Conservation (phyloP, 2,113 vertebrate species). For the Propithecus coquereli region DNA sequence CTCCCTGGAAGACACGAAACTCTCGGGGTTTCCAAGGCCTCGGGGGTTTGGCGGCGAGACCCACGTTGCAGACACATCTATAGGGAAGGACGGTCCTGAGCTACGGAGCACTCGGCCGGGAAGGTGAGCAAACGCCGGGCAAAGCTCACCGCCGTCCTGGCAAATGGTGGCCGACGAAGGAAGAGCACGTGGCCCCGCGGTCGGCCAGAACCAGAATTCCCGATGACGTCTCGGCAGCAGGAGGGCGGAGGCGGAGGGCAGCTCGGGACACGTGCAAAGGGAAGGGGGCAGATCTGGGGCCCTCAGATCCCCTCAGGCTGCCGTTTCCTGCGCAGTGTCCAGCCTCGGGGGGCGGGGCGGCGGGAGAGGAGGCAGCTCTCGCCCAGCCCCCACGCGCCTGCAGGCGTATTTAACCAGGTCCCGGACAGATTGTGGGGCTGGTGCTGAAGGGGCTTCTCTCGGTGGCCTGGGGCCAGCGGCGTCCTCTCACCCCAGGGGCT, state of each 20-base stretch:
- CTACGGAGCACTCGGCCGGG: too few relatives aligned
- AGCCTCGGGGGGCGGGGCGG: not conserved
- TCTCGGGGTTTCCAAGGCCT: accelerated
- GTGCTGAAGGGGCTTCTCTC: not conserved
- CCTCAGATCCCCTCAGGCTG: not conserved
- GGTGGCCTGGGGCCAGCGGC: not conserved
- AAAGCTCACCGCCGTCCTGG: accelerated
- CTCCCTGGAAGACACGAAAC: accelerated
- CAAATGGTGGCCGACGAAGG: accelerated
- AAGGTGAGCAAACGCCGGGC: accelerated
- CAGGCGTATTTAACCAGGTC: not conserved
- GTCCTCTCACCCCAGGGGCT: not conserved
- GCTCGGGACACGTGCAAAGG: not conserved
- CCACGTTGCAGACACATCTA: accelerated
- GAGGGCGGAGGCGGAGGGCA: accelerated
- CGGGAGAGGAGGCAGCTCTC: too few relatives aligned
- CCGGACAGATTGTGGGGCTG: not conserved
- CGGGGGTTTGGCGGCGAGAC: accelerated
- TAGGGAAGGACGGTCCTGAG: not conserved
- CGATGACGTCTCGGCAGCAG: not conserved
- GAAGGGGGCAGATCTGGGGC: not conserved
- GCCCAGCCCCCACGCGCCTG: too few relatives aligned
- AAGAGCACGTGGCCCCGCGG: accelerated
- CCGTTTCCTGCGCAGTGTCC: not conserved
- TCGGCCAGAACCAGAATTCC: not conserved